Evolutionary conservation across 2,888 invertebrate genomes (phyloP).

Genomic region (Boloria selene): DNA sequence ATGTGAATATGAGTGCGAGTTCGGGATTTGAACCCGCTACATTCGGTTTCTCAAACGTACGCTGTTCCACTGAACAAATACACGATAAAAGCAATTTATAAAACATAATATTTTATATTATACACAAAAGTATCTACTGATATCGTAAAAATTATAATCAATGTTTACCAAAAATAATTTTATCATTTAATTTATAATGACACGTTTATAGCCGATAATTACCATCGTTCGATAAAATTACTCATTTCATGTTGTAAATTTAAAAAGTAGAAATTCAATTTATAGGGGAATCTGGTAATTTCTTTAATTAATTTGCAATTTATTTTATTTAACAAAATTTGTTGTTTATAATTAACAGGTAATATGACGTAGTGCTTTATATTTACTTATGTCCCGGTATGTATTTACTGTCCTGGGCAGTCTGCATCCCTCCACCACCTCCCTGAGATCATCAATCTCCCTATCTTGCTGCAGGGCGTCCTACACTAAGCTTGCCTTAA

Average conservation of each 20-base stretch:
- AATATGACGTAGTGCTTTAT: too few species aligned
- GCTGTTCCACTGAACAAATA: too few species aligned
- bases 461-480: too few species aligned
- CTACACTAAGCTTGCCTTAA: too few species aligned
- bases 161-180: constrained; percentile 6
- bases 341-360: too few species aligned
- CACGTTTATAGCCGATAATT: constrained; percentile 17
- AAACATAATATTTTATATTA: not conserved
- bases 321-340: not conserved
- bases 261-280: not conserved
- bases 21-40: too few species aligned
- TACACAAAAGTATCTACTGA: not conserved
- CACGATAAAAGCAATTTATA: not conserved
- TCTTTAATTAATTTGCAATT: constrained; percentile 3
- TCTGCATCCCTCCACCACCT: too few species aligned
- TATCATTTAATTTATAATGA: constrained; percentile 15
- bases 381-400: too few species aligned
- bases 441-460: too few species aligned
- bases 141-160: constrained; percentile 8
- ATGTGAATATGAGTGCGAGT: too few species aligned
- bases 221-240: constrained; percentile 14
- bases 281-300: not conserved
- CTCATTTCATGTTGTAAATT: constrained; percentile 7
- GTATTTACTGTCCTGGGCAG: too few species aligned
- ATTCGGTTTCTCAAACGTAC: too few species aligned